Percentiles rank a stretch among this genome's conserved stretches.
Evolutionary conservation across 2,888 invertebrate species (phyloP).

Genomic region (Idaea aversata): DNA sequence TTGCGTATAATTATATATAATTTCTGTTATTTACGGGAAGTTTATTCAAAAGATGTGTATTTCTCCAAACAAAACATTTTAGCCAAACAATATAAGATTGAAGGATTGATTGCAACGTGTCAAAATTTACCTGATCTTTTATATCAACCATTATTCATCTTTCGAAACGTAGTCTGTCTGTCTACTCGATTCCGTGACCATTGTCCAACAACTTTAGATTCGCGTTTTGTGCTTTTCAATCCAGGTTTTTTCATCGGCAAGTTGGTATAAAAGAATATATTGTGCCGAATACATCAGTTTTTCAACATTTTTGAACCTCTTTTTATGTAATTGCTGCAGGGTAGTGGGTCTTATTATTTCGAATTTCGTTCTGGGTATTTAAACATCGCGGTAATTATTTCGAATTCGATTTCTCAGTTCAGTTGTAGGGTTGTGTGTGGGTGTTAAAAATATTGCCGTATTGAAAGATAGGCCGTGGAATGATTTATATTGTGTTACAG

Average conservation of each 20-base stretch:
- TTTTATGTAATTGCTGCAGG: constrained; percentile 26
- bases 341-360: constrained; percentile 26
- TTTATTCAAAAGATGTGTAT: not conserved
- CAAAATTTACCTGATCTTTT: constrained; percentile 70
- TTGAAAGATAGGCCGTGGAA: constrained; percentile 64
- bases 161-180: constrained; percentile 38
- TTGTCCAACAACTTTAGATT: constrained; percentile 78
- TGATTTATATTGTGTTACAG: constrained; percentile 74
- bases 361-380: constrained; percentile 6
- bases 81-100: constrained; percentile 42
- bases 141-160: constrained; percentile 57
- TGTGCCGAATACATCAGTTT: constrained; percentile 55
- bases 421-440: constrained; percentile 62
- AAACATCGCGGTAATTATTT: constrained; percentile 4
- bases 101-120: constrained; percentile 64
- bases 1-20: not conserved
- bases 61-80: constrained; percentile 6
- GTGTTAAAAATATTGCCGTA: constrained; percentile 73
- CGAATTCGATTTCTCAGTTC: not conserved
- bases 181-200: constrained; percentile 68
- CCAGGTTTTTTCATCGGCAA: constrained; percentile 56
- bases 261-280: constrained; percentile 48
- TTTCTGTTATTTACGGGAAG: not conserved
- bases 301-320: constrained; percentile 32
- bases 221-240: constrained; percentile 49